Conservation (phyloP, 2,888 invertebrate species). For the Hypsopygia costalis region DNA sequence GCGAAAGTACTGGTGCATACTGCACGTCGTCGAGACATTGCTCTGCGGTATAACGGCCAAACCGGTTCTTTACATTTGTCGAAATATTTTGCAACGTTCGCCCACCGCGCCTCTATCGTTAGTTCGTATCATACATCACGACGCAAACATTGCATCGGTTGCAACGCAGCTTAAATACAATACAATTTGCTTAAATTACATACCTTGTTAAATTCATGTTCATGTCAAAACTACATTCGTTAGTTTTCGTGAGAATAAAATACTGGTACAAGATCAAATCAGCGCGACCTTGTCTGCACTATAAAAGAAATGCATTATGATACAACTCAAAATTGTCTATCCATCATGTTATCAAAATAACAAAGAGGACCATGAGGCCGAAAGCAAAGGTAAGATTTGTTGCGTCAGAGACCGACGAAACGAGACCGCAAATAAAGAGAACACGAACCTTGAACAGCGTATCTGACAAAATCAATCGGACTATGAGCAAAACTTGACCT, state of each 20-base stretch:
- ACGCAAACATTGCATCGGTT: constrained; percentile 2
- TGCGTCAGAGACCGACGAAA: constrained; percentile 76
- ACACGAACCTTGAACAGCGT: constrained; percentile 74
- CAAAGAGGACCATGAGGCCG: constrained; percentile 71
- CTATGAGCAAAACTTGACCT: constrained; percentile 74
- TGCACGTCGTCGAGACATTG: constrained; percentile 29
- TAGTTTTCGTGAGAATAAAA: constrained; percentile 21
- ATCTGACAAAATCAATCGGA: constrained; percentile 80
- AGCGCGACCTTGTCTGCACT: constrained; percentile 40
- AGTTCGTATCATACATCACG: constrained; percentile 6
- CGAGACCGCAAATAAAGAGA: constrained; percentile 79
- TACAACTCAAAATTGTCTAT: constrained; percentile 60
- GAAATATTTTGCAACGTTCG: constrained; percentile 60
- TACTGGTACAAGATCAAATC: constrained; percentile 25
- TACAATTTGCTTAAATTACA: constrained; percentile 3
- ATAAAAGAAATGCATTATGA: constrained; percentile 56
- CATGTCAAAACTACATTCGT: constrained; percentile 1
- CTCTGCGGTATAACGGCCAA: constrained; percentile 29
- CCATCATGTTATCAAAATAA: constrained; percentile 68
- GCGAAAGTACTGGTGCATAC: constrained; percentile 45
- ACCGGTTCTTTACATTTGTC: constrained; percentile 61
- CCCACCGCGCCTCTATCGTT: constrained; percentile 15
- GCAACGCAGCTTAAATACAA: constrained; percentile 2
- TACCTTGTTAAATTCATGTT: constrained; percentile 8
- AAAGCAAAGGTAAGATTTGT: constrained; percentile 70